Evolutionary conservation across 2,797 vertebrate genomes (phyloP), one percentile per base, ranked within the genome.

Genomic region (Spinus pinus): DNA sequence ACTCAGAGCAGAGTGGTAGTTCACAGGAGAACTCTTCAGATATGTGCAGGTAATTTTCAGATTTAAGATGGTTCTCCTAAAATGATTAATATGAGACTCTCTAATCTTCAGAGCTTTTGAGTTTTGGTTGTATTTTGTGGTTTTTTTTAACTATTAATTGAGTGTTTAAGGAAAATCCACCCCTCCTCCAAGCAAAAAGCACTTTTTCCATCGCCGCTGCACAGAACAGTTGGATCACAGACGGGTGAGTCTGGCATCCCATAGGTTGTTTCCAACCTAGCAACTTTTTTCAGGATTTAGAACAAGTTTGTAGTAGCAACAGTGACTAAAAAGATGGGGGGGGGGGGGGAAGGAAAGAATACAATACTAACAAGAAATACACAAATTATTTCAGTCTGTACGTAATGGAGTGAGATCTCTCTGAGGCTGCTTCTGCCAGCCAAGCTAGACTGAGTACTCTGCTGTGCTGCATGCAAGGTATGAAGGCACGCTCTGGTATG

Each of bases 1-100:
- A 88, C 65, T 74, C 65, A n/a, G 30, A 89, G 65, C 46, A 78
- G 67, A 89, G 57, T 65, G 57, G 54, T 17, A 89, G 79, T 61
- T 94, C 87, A 78, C 27, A 81, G 61, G 37, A 85, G 44, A 56
- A 53, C 19, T 66, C 37, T 79, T 92, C 67, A 79, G 65, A 88
- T 61, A 74, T 3, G 47, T 33, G 75, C 69, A 74, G 75, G 60
- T 66, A 25, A 86, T 85, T 88, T 83, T 83, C 39, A 65, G 49
- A 81, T 81, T 78, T 88, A 94, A 91, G 79, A 81, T 13, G 10
- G 28, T 42, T 95, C 46, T 81, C 30, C 54, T 90, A 69, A 73
- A 83, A 50, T 54, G 6, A 42, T 90, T 75, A 84, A 47, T 37
- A 86, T 22, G 14, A 86, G 23, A 46, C 51, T 81, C 60, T 54